Base-by-base conservation (phyloP, 2,888 invertebrate species). In the Dasypogon diadema region DNA sequence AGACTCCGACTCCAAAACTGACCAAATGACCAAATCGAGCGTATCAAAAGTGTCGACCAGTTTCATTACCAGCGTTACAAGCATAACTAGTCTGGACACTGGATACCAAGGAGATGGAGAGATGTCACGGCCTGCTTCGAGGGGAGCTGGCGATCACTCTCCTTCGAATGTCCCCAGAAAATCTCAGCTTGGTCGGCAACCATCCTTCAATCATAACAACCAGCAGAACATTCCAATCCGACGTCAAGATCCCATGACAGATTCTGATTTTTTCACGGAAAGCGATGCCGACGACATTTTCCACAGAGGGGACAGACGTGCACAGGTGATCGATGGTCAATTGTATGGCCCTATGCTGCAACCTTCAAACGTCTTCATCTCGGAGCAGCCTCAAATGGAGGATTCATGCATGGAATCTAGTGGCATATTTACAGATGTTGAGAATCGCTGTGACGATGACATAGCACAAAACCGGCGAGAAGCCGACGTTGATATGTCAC, bases 61-160 rank as follows among this genome's bases (percentile, higher is more conserved):
- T 84, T 94, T 94, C 82, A 92, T 95, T 18, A 94, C 94, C 1
- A 94, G 95, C 82, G 93, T 95, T 16, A 95, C 95, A n/a, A 95
- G 95, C 83, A 94, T 95, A 77, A 94, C 94, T 26, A 97, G 96
- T 85, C 88, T 96, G 79, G 97, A 97, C 85, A 93, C 92, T n/a
- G 97, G 97, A 51, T 97, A 96, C 86, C 96, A 96, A 87, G 96
- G 96, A 8, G 95, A 95, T 85, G 95, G 95, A 3, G 95, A 95
- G 87, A 94, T 94, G 91, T 95, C 95, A 22, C 88, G 95, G 77
- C 95, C 95, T 0, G 94, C 93, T 0, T 95, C 95, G 81, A 89
- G 95, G 78, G 86, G 86, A n/a, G 91, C 91, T 16, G 92, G 92
- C 37, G 93, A 94, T 83, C 92, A 92, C 82, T 92, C 93, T 2